Evolutionary conservation across 2,888 invertebrate genomes (phyloP).

Genomic region (Lordiphosa andalusiaca): DNA sequence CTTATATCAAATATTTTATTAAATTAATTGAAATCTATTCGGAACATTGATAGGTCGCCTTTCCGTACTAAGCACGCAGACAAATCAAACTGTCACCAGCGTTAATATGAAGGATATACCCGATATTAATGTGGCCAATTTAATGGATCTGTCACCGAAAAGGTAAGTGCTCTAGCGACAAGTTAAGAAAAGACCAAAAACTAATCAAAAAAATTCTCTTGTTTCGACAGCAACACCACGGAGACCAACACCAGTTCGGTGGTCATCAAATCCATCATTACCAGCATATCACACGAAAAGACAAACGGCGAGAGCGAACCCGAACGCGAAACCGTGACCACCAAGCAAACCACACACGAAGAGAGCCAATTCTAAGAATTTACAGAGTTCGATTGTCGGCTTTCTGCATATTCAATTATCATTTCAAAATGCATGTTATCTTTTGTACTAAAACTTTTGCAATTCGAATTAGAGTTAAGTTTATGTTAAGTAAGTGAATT

Average conservation of each 20-base stretch:
- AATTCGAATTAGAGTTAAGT: slow-evolving; percentile 15
- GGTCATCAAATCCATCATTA: slow-evolving; percentile 80
- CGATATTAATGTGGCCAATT: slow-evolving; percentile 76
- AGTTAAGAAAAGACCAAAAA: not conserved
- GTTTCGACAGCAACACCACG: slow-evolving; percentile 73
- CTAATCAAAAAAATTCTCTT: not conserved
- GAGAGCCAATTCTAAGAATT: slow-evolving; percentile 78
- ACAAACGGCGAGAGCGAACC: slow-evolving; percentile 78
- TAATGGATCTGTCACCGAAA: slow-evolving; percentile 76
- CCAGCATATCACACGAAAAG: slow-evolving; percentile 79
- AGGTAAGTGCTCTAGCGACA: slow-evolving; percentile 55
- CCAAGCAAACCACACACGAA: slow-evolving; percentile 76
- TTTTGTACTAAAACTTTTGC: slow-evolving; percentile 7
- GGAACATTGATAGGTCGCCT: slow-evolving; percentile 72
- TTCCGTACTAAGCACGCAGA: slow-evolving; percentile 80
- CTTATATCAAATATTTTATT: slow-evolving; percentile 1
- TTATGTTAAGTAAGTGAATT: slow-evolving; percentile 1
- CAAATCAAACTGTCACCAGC: slow-evolving; percentile 77
- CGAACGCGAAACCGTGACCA: slow-evolving; percentile 73
- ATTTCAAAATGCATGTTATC: slow-evolving; percentile 16
- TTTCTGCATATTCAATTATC: slow-evolving; percentile 4
- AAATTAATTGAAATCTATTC: slow-evolving; percentile 1
- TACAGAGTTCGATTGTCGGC: not conserved
- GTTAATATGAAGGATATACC: slow-evolving; percentile 78
- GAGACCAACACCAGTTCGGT: slow-evolving; percentile 80